Evolutionary conservation across 64 coral and sea anemone species (phyloP), one percentile per base, ranked within the genome.

Genomic region (Pocillopora damicornis): DNA sequence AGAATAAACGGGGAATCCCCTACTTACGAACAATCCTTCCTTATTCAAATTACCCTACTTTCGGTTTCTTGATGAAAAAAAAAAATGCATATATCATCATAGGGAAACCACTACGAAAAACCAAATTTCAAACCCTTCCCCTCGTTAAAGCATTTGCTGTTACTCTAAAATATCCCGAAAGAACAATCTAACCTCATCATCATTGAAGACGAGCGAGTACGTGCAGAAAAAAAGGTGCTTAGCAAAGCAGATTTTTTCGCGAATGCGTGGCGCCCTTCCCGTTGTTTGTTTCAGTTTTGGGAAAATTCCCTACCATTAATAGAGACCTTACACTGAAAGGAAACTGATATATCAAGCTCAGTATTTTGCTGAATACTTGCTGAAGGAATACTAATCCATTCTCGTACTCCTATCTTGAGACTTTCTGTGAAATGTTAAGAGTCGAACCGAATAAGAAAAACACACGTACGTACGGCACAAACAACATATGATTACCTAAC

Each of bases 281-380:
- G 15, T 5, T 4, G 26, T 15, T 37, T 37, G 35, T 5, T 0
- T 66, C 15, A 20, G 14, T 1, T 15, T 0, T 15, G 63, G 80
- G 80, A 68, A 83, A 45, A 56, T 83, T 83, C 80, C 80, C 80
- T 37, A 67, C 2, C 13, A 37, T 9, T 64, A 17, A 35, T 51
- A 66, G 5, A 83, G 26, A 63, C 5, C 11, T 68, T 37, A 35
- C 2, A 25, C 13, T 6, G 8, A 45, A 83, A 63, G 37, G 60
- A 83, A 67, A 65, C 22, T 51, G 75, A 77, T 22, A 3, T 22
- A 22, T 22, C 9, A 18, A 8, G 0, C 6, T 9, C 45, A 76
- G 17, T 8, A 11, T 22, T 23, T 15, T 37, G 0, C 8, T 37
- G 20, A 51, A 57, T 51, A 77, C n/a, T 57, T 11, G 17, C 75